Evolutionary conservation across 2,797 vertebrate species (phyloP).

Genomic region (Neoniphon sammara): DNA sequence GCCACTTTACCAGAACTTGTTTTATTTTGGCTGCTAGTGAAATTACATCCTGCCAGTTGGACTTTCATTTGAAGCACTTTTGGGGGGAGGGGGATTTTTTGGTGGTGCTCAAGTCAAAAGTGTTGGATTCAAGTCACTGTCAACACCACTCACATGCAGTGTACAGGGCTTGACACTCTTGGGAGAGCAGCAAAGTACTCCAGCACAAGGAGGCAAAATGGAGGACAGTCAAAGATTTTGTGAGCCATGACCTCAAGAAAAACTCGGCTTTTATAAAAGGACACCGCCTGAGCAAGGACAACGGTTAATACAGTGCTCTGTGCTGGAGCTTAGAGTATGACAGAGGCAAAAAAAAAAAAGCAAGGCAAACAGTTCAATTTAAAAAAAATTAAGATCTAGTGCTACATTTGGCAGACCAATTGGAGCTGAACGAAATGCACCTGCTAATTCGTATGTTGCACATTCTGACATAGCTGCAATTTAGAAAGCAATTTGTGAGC

Average conservation of each 20-base stretch:
- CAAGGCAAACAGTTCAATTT: conserved; percentile 33
- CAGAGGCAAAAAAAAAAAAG: conserved; percentile 10
- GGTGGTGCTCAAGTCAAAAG: conserved; percentile 45
- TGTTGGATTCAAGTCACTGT: conserved; percentile 30
- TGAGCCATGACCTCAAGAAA: conserved; percentile 43
- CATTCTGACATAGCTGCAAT: conserved; percentile 52
- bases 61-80: conserved; percentile 34
- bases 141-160: conserved; percentile 32
- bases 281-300: conserved; percentile 15
- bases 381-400: conserved; percentile 63
- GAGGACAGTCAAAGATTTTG: conserved; percentile 48
- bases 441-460: conserved; percentile 67
- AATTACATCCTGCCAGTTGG: conserved; percentile 51
- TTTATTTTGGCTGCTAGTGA: conserved; percentile 45
- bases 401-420: conserved; percentile 49
- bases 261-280: conserved; percentile 30
- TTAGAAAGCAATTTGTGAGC: conserved; percentile 40
- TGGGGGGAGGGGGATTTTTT: conserved; percentile 28
- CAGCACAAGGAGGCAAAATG: conserved; percentile 37
- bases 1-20: conserved; percentile 23
- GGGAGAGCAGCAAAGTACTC: conserved; percentile 39
- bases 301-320: conserved; percentile 3
- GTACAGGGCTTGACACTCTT: conserved; percentile 42
- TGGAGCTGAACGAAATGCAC: conserved; percentile 61
- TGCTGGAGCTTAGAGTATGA: neutral